Base-by-base conservation (phyloP, 2,797 vertebrate species). In the Thaleichthys pacificus region DNA sequence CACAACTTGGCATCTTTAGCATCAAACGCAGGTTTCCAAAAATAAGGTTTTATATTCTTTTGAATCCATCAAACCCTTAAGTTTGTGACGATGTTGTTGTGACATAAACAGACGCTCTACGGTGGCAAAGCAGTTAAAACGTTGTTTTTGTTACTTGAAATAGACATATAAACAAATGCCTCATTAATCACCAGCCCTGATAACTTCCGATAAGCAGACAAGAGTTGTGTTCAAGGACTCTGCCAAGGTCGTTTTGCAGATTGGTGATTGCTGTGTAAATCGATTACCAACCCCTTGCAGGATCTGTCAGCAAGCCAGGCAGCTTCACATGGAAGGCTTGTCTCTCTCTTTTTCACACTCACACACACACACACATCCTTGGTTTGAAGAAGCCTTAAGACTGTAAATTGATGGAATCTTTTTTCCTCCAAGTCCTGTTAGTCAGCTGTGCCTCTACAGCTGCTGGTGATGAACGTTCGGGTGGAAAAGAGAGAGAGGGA, bases 181-280 rank as follows among this genome's bases (percentile, higher is more conserved):
- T 85, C 79, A 84, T 85, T 85, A 86, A 83, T 84, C 82, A 75
- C 28, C 70, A 70, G 57, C 61, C 78, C 74, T 78, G 86, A 87
- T 79, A 75, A 72, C 80, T 83, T 84, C 78, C 77, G 87, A 88
- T 87, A 82, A 75, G 78, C 70, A 0, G 72, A 79, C 77, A 73
- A 51, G 77, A 82, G 79, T 84, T 74, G 78, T 66, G 78, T 65
- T 88, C 82, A 91, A 92, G 89, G 89, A 90, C 85, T 80, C 61
- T 69, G 78, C 87, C 82, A 91, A 91, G 89, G 91, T 91, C 74
- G 80, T 73, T 24, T 83, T 84, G 82, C 80, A 76, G 82, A 87
- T 87, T 82, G 86, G 84, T 83, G 86, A 89, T 89, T 86, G 85
- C 88, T 82, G 88, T 87, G 84, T 84, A 90, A 90, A 91, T 91